Conservation (phyloP, 2,888 invertebrate genomes). For the Drosophila imparisetae region DNA sequence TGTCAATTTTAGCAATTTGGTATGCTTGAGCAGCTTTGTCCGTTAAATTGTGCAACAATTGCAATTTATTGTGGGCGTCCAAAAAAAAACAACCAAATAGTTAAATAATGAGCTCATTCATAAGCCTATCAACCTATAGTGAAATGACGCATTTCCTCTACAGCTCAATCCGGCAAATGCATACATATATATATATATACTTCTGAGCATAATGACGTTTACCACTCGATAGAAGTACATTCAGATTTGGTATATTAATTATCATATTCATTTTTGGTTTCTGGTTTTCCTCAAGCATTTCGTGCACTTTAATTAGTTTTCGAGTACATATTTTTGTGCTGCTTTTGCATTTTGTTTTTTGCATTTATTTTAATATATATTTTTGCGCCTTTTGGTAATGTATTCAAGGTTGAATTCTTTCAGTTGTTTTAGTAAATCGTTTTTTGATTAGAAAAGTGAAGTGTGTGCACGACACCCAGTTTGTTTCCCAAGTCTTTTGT, state of each 20-base stretch:
- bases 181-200: not conserved
- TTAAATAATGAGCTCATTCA: conserved; percentile 62
- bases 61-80: conserved; percentile 59
- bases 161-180: conserved; percentile 12
- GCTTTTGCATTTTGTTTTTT: conserved; percentile 10
- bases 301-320: conserved; percentile 60
- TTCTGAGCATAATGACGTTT: conserved; percentile 31
- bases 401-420: conserved; percentile 62
- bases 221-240: conserved; percentile 17
- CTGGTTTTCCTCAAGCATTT: conserved; percentile 52
- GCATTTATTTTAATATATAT: conserved; percentile 5
- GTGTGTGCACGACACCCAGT: conserved; percentile 25
- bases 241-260: conserved; percentile 35
- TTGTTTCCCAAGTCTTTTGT: conserved; percentile 56
- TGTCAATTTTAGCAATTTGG: conserved; percentile 43
- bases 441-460: conserved; percentile 5
- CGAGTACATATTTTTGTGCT: conserved; percentile 15
- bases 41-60: conserved; percentile 63
- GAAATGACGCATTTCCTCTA: conserved; percentile 53
- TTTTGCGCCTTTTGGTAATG: conserved; percentile 20
- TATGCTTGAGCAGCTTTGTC: conserved; percentile 49
- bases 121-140: conserved; percentile 45
- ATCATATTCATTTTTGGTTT: conserved; percentile 24
- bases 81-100: conserved; percentile 15
- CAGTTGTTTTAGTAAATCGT: conserved; percentile 17